These are phyloP conservation scores for Hyppa rectilinea DNA, from an alignment of 2,888 invertebrate genomes.

Conservation along the genomic window DNA sequence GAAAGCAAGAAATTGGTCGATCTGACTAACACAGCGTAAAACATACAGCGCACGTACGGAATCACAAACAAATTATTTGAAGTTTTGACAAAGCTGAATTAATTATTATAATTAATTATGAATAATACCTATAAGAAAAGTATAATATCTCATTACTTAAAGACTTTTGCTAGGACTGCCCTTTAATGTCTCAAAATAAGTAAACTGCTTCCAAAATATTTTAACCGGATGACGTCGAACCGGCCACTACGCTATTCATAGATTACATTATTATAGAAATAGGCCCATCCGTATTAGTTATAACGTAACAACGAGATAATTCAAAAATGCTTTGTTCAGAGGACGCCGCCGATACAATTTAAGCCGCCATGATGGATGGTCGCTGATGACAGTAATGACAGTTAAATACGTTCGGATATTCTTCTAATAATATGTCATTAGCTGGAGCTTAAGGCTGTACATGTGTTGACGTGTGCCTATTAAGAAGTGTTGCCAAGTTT, in stretches of 20 bases:
- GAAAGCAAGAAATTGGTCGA: no score
- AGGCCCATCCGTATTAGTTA: constrained; percentile 48
- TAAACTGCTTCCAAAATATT: constrained; percentile 22
- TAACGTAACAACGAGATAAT: constrained; percentile 62
- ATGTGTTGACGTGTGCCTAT: constrained; percentile 57
- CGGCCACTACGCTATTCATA: constrained; percentile 31
- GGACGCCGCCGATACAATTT: constrained; percentile 62
- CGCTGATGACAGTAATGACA: constrained; percentile 66
- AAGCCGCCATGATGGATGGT: constrained; percentile 65
- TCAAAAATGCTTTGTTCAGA: constrained; percentile 58
- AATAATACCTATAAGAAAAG: no score
- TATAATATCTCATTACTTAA: no score
- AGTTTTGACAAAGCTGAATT: no score
- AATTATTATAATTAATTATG: no score
- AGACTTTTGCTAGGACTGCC: background rate
- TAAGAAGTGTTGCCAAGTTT: constrained; percentile 46
- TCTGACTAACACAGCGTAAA: no score
- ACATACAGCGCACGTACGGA: no score
- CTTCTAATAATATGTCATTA: constrained; percentile 61
- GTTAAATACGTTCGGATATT: constrained; percentile 66
- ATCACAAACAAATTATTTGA: background rate
- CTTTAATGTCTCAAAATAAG: background rate
- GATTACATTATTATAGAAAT: constrained; percentile 52
- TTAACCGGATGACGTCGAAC: background rate
- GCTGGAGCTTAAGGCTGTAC: constrained; percentile 47